Conservation (phyloP, 1,140 invertebrate genomes). For the Cardiocondyla obscurior region DNA sequence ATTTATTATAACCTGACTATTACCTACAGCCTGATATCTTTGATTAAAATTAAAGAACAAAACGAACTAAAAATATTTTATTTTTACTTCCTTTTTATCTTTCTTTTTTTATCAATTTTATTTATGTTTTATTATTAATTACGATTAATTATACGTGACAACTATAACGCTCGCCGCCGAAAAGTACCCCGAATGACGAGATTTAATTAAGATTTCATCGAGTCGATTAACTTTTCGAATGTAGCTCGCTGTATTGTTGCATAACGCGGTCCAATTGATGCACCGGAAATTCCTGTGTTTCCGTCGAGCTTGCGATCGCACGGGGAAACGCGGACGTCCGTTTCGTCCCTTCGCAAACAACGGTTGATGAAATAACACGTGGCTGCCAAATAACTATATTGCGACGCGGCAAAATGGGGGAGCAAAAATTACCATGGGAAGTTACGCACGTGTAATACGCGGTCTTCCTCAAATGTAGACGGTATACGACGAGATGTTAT, state of each 20-base stretch:
- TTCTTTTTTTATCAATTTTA: too few relatives aligned
- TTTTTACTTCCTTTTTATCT: too few relatives aligned
- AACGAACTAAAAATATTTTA: too few relatives aligned
- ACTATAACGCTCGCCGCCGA: neutral
- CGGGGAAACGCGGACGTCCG: neutral
- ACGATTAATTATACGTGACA: neutral
- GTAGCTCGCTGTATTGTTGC: neutral
- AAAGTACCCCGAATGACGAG: neutral
- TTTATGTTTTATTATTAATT: neutral
- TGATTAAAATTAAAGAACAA: neutral
- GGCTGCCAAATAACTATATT: slow-evolving; percentile 56
- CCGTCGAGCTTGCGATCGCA: slow-evolving; percentile 5
- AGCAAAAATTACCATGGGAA: slow-evolving; percentile 63
- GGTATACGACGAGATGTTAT: slow-evolving; percentile 51
- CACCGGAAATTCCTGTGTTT: neutral
- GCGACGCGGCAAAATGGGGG: neutral
- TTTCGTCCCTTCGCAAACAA: slow-evolving; percentile 13
- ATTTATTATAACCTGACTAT: too few relatives aligned
- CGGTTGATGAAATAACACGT: slow-evolving; percentile 49
- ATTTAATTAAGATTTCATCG: neutral
- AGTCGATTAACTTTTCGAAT: neutral
- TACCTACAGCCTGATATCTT: neutral
- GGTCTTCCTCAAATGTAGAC: slow-evolving; percentile 25
- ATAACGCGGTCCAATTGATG: neutral
- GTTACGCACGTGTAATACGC: slow-evolving; percentile 42